Evolutionary conservation across 2,797 vertebrate species (phyloP).

Genomic region (Micropoecilia bifurca): DNA sequence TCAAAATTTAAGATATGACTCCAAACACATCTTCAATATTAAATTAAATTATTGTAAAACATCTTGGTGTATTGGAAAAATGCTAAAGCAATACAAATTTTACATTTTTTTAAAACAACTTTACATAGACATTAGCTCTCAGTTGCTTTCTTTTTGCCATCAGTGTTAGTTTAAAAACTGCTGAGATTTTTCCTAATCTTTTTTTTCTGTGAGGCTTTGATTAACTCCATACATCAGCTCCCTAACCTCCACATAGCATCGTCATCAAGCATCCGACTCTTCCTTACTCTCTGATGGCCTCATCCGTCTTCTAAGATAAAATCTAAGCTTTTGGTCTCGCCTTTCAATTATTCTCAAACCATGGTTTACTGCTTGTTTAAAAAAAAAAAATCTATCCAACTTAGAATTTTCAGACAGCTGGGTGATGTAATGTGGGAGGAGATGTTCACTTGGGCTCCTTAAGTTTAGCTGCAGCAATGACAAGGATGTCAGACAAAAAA

Average conservation of each 20-base stretch:
- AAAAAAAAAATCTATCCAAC: background rate
- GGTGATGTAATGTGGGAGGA: conserved; percentile 17
- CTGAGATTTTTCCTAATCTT: background rate
- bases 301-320: conserved; percentile 30
- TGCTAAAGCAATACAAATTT: background rate
- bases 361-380: background rate
- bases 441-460: conserved; percentile 23
- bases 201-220: background rate
- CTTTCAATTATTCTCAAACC: conserved; percentile 26
- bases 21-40: background rate
- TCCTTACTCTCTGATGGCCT: conserved; percentile 8
- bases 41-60: background rate
- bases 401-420: conserved; percentile 7
- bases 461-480: conserved; percentile 17
- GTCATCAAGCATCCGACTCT: background rate
- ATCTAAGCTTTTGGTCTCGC: conserved; percentile 9
- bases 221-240: background rate
- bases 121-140: background rate
- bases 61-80: background rate
- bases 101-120: background rate
- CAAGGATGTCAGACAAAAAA: conserved; percentile 7
- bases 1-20: background rate
- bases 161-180: background rate
- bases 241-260: background rate
- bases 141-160: background rate